Percentiles rank a stretch among this genome's conserved stretches.
Evolutionary conservation across 2,888 invertebrate genomes (phyloP).

Genomic region (Suillia variegata): DNA sequence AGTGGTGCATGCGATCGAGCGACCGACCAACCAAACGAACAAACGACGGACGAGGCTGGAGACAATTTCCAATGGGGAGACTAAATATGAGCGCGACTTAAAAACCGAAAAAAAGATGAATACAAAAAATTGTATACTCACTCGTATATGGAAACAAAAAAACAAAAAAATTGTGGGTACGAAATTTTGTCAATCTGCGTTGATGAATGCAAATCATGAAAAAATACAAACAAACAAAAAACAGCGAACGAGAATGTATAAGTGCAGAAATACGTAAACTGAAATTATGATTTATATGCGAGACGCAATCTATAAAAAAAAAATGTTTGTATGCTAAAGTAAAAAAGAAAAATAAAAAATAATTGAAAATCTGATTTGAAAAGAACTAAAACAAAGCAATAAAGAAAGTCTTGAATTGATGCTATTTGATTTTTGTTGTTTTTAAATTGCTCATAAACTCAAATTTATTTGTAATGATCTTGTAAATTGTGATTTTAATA

Average conservation of each 20-base stretch:
- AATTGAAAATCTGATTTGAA: neutral
- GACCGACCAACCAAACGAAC: no score
- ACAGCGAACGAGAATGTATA: conserved; percentile 8
- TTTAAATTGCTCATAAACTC: no score
- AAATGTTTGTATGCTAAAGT: neutral
- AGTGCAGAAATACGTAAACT: conserved; percentile 21
- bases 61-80: conserved; percentile 37
- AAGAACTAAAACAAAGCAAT: neutral
- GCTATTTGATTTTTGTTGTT: no score
- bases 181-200: conserved; percentile 20
- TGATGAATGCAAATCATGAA: conserved; percentile 20
- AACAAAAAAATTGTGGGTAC: neutral
- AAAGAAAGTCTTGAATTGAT: no score
- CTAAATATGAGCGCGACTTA: conserved; percentile 11
- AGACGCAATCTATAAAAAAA: neutral
- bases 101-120: neutral
- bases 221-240: neutral
- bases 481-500: no score
- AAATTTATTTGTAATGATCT: no score
- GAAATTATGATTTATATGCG: conserved; percentile 25
- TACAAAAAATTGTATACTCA: no score
- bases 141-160: no score
- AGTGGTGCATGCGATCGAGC: conserved; percentile 46
- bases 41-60: no score
- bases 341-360: neutral